Evolutionary conservation across 2,888 invertebrate genomes (phyloP), one percentile per base, ranked within the genome.

Genomic region (Carterocephalus palaemon): DNA sequence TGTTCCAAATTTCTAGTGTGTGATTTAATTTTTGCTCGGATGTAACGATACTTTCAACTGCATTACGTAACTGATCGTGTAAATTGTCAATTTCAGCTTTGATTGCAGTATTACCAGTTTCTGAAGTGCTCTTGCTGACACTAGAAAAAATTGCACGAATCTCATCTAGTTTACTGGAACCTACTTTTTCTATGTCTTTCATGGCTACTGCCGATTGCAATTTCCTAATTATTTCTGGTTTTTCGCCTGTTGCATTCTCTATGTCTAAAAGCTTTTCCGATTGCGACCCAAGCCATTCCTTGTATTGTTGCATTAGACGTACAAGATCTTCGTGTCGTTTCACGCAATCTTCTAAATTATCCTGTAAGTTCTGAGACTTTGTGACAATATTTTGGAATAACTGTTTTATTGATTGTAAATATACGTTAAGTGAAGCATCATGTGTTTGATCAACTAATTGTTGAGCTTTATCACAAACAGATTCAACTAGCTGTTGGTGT

Each of bases 381-480:
- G 90, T 89, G 0, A 95, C 95, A 56, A 97, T 96, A 54, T 93
- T 94, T 60, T 93, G 92, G 81, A 96, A 97, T 10, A 97, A 82
- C 64, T 95, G 92, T 66, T 95, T 95, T 16, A 97, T 96, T 0
- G 95, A 95, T 62, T 94, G 92, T 4, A 96, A 79, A 66, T 95
- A 96, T 0, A 94, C 90, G 67, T 95, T 94, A 20, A 98, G 82
- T 0, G 95, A 94, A 51, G 92, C 93, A 63, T 97, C 96, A 67
- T 95, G 94, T 1, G 96, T 96, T 75, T 96, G 93, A 65, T 96
- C 95, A 1, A 97, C 94, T 8, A 98, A 81, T 42, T 94, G 92
- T 64, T 96, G 95, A 0, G 97, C 97, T 77, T 96, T 96, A 59
- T 97, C 95, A 70, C 96, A 96, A 9, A 98, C 95, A 39, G 93